Evolutionary conservation across 1,140 invertebrate species (phyloP), one percentile per base, ranked within the genome.

Genomic region (Drosophila kikkawai): DNA sequence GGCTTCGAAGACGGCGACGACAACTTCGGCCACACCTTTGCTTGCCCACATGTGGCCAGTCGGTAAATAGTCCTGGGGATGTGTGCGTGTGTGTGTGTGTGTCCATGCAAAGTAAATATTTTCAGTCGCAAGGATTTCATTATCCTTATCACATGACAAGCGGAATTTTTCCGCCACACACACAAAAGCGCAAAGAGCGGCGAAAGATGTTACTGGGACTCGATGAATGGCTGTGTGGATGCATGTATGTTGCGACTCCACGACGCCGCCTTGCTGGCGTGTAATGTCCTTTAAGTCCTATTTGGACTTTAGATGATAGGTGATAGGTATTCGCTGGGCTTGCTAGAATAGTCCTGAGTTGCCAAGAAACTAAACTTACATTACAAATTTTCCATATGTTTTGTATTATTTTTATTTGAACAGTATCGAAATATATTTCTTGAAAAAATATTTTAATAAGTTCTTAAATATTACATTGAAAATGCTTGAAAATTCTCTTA

Each of bases 61-160:
- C 51, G 67, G 81, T 65, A 81, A 91, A 91, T 83, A 82, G 73
- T 75, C 47, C 37, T 53, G 12, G 48, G n/a, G 3, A 32, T 51
- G 26, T 45, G 47, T 32, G 19, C 6, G n/a, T 26, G 22, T 34
- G 42, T 53, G 19, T 66, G 44, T 73, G 15, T 65, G 36, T 34
- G 45, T 51, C 58, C 73, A 75, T 75, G 74, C 75, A 85, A 80
- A 82, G 87, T 77, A 87, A 91, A 87, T 87, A 91, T 76, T 82
- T 91, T 75, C 75, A 69, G 68, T 80, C 85, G 70, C 81, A 91
- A 92, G 91, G 83, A 92, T 91, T 91, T 92, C 91, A 92, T 92
- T 92, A 92, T 92, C 91, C 83, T 91, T 91, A 91, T 92, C 91
- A 83, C 73, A 80, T 82, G 81, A 85, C 81, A 81, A 71, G 84